Conservation (phyloP, 2,113 vertebrate species). For the Corythornis vintsioides region DNA sequence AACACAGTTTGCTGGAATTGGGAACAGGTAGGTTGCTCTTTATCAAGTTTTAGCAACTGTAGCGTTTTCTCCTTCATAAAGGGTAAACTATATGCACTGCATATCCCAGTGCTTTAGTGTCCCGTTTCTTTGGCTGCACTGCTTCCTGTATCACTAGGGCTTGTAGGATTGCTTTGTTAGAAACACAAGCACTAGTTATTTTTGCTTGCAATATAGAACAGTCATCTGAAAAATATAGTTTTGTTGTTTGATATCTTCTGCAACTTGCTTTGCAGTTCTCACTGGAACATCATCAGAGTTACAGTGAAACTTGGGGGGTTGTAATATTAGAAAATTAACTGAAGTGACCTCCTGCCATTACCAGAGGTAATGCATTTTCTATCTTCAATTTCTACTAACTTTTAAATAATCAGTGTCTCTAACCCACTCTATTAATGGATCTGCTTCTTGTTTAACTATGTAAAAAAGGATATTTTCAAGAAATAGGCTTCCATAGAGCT, state of each 20-base stretch:
- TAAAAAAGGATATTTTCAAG: neutral
- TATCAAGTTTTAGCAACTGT: neutral
- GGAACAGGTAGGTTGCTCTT: neutral
- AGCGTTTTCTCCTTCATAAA: neutral
- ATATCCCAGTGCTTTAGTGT: neutral
- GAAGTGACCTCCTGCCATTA: neutral
- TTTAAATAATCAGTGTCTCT: neutral
- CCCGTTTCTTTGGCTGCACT: neutral
- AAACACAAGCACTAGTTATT: neutral
- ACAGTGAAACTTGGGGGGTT: neutral
- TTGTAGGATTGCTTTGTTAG: neutral
- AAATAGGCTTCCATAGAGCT: neutral
- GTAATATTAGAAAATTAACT: neutral
- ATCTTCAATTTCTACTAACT: neutral
- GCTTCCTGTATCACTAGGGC: neutral
- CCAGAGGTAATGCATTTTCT: neutral
- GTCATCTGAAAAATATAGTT: too few relatives aligned
- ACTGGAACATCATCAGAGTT: neutral
- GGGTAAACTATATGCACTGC: neutral
- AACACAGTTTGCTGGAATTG: neutral
- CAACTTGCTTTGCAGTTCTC: neutral
- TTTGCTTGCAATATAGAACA: too few relatives aligned
- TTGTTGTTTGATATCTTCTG: too few relatives aligned
- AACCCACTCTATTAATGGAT: neutral
- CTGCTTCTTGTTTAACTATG: neutral